phyloP scores from a whole-genome alignment of 2,113 vertebrate species.

The Oncorhynchus nerka region DNA sequence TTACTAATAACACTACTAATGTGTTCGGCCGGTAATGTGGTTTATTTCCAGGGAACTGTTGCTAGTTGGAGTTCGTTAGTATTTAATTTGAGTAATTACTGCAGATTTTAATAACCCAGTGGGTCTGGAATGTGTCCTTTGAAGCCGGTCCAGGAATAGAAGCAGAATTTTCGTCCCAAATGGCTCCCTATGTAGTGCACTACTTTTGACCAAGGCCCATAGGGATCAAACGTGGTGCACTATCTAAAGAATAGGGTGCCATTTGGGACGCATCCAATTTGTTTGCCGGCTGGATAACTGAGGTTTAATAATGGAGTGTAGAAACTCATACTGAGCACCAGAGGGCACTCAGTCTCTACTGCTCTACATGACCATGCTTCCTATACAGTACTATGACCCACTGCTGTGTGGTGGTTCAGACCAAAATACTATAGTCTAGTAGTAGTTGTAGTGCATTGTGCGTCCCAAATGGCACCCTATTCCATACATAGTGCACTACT shows the following conservation, averaged over 20 bases:
- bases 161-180: background rate
- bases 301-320: slow-evolving; percentile 9
- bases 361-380: background rate
- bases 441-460: too few species aligned
- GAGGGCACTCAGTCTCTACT: slow-evolving; percentile 60
- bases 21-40: background rate
- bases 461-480: too few species aligned
- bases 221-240: too few species aligned
- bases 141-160: slow-evolving; percentile 36
- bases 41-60: slow-evolving; percentile 1
- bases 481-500: too few species aligned
- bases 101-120: slow-evolving; percentile 25
- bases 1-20: background rate
- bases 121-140: slow-evolving; percentile 7
- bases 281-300: background rate
- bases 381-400: too few species aligned
- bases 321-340: slow-evolving; percentile 50
- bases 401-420: background rate
- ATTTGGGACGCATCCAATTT: background rate
- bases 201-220: too few species aligned
- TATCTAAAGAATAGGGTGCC: too few species aligned
- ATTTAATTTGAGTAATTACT: slow-evolving; percentile 19
- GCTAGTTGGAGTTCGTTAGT: slow-evolving; percentile 19
- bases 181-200: too few species aligned
- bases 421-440: background rate